Evolutionary conservation across 53 echinoderm and acorn worm genomes (phyloP), one percentile per base, ranked within the genome.

Genomic region (Mesocentrotus franciscanus): DNA sequence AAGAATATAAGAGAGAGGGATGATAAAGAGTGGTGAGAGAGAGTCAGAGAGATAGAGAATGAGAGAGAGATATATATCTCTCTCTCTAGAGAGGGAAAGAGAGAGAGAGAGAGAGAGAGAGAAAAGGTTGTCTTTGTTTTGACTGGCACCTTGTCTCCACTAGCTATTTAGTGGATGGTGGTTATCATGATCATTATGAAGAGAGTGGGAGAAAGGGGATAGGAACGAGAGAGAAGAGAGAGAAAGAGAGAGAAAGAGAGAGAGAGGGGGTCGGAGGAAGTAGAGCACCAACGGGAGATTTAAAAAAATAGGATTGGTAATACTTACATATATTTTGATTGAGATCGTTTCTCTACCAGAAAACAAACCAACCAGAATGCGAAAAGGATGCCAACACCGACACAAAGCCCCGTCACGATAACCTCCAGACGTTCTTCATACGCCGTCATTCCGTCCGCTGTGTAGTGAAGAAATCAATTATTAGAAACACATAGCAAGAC

Each of bases 301-400:
- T 0, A 16, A 24, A 33, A 10, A 55, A 20, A 56, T 15, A 32
- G 12, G 10, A 18, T 74, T 4, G 49, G 6, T 30, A 14, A 42
- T 2, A 94, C 85, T 94, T 87, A 94, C 85, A 97, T 96, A 95
- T 96, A 98, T 95, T 96, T 97, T 49, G 97, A 97, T 84, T 98
- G 98, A 4, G 97, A 95, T 56, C 97, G 95, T 93, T 98, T 98
- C 94, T 98, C 98, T 12, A 98, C 85, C 60, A 97, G 96, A 89
- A 98, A 98, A 32, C 98, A 98, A 16, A 96, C 96, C 60, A 98
- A 90, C 98, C 97, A 98, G 71, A 98, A 61, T 32, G 95, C 95
- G 61, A 98, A 95, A 0, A 98, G 85, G 33, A 98, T 78, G 56
- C 97, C 97, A 1, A 98, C 98, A 15, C 97, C 95, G 8, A 97